Evolutionary conservation across 2,888 invertebrate genomes (phyloP).

Genomic region (Campoplex nolae): DNA sequence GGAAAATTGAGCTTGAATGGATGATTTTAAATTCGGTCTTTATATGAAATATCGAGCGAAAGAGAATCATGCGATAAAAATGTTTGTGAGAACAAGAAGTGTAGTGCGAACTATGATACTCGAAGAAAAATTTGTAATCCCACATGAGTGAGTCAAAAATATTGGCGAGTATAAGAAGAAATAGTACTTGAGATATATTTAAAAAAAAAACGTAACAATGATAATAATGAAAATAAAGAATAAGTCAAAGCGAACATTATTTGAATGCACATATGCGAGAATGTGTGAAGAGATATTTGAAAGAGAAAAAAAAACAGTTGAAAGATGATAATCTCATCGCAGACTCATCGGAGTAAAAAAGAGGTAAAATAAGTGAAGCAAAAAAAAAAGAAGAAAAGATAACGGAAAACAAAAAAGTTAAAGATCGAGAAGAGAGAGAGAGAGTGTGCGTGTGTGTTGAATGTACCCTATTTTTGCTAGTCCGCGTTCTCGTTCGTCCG

Average conservation of each 20-base stretch:
- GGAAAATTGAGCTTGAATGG: background rate
- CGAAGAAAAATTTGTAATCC: slow-evolving; percentile 21
- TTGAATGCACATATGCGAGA: slow-evolving; percentile 7
- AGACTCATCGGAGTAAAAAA: slow-evolving; percentile 13
- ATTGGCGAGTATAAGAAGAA: background rate
- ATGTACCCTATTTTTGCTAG: slow-evolving; percentile 84
- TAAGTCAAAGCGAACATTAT: slow-evolving; percentile 38
- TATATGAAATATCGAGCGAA: slow-evolving; percentile 43
- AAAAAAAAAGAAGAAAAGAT: background rate
- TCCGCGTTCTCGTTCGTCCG: slow-evolving; percentile 83
- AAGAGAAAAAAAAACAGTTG: slow-evolving; percentile 27
- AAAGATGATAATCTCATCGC: background rate
- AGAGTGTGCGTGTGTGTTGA: slow-evolving; percentile 68
- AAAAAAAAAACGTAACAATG: background rate
- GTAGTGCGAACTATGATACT: slow-evolving; percentile 46
- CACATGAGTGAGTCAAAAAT: slow-evolving; percentile 15
- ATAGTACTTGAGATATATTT: slow-evolving; percentile 28
- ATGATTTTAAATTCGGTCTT: slow-evolving; percentile 6
- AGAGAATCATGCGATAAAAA: slow-evolving; percentile 59
- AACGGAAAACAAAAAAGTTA: background rate
- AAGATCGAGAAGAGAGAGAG: slow-evolving; percentile 62
- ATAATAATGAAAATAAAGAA: slow-evolving; percentile 13
- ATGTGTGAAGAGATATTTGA: background rate
- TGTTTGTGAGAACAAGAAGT: slow-evolving; percentile 31
- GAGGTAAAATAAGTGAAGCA: slow-evolving; percentile 55